A percentile compares a stretch with the other conserved stretches of the same genome.
Evolutionary conservation across 2,888 invertebrate genomes (phyloP).

Genomic region (Thyatira batis): DNA sequence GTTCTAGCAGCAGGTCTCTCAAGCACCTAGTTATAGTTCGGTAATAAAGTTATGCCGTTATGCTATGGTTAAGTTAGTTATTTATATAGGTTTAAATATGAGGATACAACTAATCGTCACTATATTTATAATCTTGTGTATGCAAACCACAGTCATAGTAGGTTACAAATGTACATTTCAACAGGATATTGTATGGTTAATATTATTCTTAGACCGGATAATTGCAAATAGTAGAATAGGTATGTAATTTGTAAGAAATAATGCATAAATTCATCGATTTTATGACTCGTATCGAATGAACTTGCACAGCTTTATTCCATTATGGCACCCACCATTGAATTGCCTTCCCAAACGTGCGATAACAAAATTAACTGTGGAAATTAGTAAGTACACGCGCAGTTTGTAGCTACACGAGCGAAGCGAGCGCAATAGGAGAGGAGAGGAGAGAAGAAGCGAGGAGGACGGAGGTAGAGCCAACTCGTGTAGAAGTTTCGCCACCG

Average conservation of each 20-base stretch:
- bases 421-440: too few relatives aligned
- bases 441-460: slow-evolving; percentile 8
- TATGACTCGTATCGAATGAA: slow-evolving; percentile 36
- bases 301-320: slow-evolving; percentile 44
- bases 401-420: slow-evolving; percentile 31
- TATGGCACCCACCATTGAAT: slow-evolving; percentile 40
- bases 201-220: too few relatives aligned
- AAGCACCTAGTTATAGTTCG: too few relatives aligned
- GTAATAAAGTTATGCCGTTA: too few relatives aligned
- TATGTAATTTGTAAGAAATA: background rate
- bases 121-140: too few relatives aligned
- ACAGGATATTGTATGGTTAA: too few relatives aligned
- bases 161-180: too few relatives aligned
- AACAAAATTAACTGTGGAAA: slow-evolving; percentile 57
- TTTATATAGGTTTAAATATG: too few relatives aligned
- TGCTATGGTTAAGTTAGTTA: too few relatives aligned
- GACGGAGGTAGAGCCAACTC: slow-evolving; percentile 19
- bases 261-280: slow-evolving; percentile 23
- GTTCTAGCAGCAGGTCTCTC: too few relatives aligned
- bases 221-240: background rate
- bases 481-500: slow-evolving; percentile 59
- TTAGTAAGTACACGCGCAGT: slow-evolving; percentile 52
- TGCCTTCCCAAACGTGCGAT: slow-evolving; percentile 45
- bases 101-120: too few relatives aligned
- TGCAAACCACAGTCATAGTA: too few relatives aligned